Evolutionary conservation across 2,113 vertebrate species (phyloP).

Genomic region (Chroicocephalus ridibundus): DNA sequence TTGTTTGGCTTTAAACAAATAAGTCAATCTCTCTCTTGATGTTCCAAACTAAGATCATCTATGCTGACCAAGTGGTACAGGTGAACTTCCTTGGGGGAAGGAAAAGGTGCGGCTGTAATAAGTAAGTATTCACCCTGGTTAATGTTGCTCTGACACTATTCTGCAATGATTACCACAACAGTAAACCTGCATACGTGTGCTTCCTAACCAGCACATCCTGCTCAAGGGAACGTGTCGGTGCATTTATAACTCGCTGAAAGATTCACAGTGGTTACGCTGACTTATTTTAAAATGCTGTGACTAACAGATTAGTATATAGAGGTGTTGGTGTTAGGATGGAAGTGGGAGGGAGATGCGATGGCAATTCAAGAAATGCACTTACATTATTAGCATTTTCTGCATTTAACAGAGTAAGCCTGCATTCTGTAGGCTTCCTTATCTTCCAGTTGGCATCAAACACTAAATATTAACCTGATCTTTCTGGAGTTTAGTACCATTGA

Average conservation of each 20-base stretch:
- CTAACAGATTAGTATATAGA: background rate
- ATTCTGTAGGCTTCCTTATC: background rate
- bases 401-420: background rate
- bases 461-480: background rate
- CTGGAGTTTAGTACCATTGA: background rate
- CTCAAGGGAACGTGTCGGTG: background rate
- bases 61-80: background rate
- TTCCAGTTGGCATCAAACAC: background rate
- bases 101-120: background rate
- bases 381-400: background rate
- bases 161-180: background rate
- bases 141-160: background rate
- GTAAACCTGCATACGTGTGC: background rate
- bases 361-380: background rate
- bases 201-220: background rate
- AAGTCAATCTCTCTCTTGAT: background rate
- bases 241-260: background rate
- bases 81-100: background rate
- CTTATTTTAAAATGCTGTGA: background rate
- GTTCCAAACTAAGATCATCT: background rate
- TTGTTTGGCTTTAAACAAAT: background rate
- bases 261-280: background rate
- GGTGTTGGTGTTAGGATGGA: background rate
- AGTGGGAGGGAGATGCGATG: background rate
- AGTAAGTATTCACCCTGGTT: background rate